Base-by-base conservation (phyloP, 2,113 vertebrate genomes). In the Cinclus mexicanus region DNA sequence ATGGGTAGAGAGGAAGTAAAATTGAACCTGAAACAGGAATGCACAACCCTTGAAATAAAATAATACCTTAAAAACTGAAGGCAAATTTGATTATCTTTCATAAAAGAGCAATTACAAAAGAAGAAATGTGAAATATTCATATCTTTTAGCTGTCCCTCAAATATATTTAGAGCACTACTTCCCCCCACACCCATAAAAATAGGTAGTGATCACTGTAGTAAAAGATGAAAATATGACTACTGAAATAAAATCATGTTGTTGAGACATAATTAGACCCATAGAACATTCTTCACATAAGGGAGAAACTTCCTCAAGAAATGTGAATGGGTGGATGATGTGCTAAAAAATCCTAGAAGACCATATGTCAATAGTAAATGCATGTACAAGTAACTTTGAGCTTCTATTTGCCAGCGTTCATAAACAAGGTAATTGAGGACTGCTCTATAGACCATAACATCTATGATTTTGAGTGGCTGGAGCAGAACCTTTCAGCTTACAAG, bases 381-480 rank as follows among this genome's bases (percentile, higher is more conserved):
- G 57, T 57, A 37, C 16, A 63, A 53, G 23, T 37, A 79, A 29
- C 1, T 44, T 69, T 67, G 12, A 59, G 47, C 14, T 59, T 22
- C 37, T 55, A 6, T 35, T 44, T 65, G n/a, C 44, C 20, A 10
- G 11, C 26, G 21, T 60, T 70, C 46, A 79, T 35, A 70, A 78
- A 24, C n/a, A 57, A 85, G 28, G 18, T 44, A 57, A 75, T 12
- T n/a, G 11, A 79, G 37, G 75, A 17, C 5, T 42, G 41, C 71
- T 33, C 3, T 3, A 67, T 1, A 55, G 25, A 90, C n/a, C 84
- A 53, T 6, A 59, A 2, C 3, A 3, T 13, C 39, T 8, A 2
- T 25, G 28, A 17, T 71, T 85, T 55, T 19, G 52, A 41, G 12
- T n/a, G 47, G 25, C 14, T 42, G 42, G 14, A 57, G 35, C 23